Evolutionary conservation across 2,113 vertebrate species (phyloP).

Genomic region (Ammodytes marinus): DNA sequence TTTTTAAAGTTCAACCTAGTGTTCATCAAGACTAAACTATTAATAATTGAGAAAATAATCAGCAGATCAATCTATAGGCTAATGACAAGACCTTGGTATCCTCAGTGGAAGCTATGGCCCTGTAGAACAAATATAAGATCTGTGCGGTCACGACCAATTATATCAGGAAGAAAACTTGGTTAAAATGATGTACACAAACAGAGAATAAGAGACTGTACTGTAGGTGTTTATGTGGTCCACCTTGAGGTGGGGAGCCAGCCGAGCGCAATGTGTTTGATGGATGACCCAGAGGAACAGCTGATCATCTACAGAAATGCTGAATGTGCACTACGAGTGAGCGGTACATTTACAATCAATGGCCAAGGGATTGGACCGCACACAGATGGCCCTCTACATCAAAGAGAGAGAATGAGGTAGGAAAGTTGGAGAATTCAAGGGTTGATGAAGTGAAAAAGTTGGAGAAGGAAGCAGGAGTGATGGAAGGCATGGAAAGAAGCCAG

Average conservation of each 20-base stretch:
- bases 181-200: background rate
- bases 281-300: slow-evolving; percentile 59
- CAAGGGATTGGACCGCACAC: slow-evolving; percentile 34
- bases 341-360: slow-evolving; percentile 69
- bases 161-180: background rate
- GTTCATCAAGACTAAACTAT: too few relatives aligned
- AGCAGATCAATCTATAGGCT: background rate
- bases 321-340: slow-evolving; percentile 58
- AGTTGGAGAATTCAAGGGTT: slow-evolving; percentile 44
- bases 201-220: background rate
- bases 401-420: background rate
- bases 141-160: background rate
- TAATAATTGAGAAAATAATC: background rate
- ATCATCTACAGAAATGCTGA: slow-evolving; percentile 75
- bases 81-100: background rate
- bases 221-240: slow-evolving; percentile 39
- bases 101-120: background rate
- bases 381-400: slow-evolving; percentile 68
- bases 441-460: slow-evolving; percentile 53
- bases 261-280: slow-evolving; percentile 58
- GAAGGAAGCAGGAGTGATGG: slow-evolving; percentile 21
- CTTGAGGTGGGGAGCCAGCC: slow-evolving; percentile 30
- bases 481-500: slow-evolving; percentile 5
- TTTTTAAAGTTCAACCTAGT: too few relatives aligned
- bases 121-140: background rate